A percentile compares a stretch with the other conserved stretches of the same genome.
phyloP scores from a whole-genome alignment of 2,797 vertebrate species.

The Enteromius paludinosus region DNA sequence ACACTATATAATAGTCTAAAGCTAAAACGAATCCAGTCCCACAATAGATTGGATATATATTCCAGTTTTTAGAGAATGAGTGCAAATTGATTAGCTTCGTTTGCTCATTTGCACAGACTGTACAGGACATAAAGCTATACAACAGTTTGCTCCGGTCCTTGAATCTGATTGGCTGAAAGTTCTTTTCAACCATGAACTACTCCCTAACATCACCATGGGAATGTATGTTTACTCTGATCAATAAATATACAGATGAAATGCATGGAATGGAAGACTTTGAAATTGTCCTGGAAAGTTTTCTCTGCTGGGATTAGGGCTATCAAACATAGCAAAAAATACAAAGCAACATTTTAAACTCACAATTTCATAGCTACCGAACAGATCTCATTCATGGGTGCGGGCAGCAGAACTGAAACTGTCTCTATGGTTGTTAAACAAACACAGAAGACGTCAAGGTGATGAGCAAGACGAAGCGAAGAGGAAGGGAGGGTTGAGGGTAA shows the following conservation, averaged over 20 bases:
- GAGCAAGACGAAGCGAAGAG: slow-evolving; percentile 30
- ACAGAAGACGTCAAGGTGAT: slow-evolving; percentile 50
- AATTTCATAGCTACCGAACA: slow-evolving; percentile 51
- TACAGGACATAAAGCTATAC: background rate
- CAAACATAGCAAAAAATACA: background rate
- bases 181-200: background rate
- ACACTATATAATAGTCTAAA: slow-evolving; percentile 46
- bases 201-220: background rate
- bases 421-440: slow-evolving; percentile 58
- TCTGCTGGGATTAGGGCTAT: background rate
- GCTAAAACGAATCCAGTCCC: background rate
- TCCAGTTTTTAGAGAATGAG: background rate
- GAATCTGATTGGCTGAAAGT: background rate
- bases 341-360: slow-evolving; percentile 43
- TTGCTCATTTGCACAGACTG: background rate
- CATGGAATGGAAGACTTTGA: background rate
- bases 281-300: background rate
- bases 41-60: background rate
- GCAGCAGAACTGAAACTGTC: slow-evolving; percentile 50
- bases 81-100: background rate
- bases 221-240: background rate
- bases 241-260: slow-evolving; percentile 1
- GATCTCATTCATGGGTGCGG: slow-evolving; percentile 33
- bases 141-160: background rate
- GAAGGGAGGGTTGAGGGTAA: slow-evolving; percentile 36